These are phyloP conservation scores for Crypturellus undulatus DNA, from an alignment of 2,113 vertebrate genomes.

Conservation along the genomic window DNA sequence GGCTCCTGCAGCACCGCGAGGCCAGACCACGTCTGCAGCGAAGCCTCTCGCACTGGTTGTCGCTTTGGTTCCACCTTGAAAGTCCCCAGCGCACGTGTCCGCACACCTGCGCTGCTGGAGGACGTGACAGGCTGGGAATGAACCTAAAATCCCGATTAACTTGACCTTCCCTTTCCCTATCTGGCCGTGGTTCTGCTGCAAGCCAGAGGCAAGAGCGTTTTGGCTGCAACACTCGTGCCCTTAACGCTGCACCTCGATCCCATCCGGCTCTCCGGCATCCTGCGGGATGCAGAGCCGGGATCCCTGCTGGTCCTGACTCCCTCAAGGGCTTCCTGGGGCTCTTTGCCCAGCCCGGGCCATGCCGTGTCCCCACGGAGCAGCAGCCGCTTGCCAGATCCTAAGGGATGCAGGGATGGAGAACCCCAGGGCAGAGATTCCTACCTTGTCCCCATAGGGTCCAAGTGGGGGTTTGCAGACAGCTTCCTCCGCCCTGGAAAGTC, in stretches of 20 bases:
- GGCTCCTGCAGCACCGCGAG: neutral
- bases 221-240: neutral
- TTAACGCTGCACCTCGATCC: neutral
- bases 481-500: neutral
- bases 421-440: too few relatives aligned
- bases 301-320: neutral
- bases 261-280: neutral
- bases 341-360: neutral
- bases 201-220: neutral
- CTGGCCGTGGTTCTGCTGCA: neutral
- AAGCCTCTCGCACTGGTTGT: neutral
- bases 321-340: accelerated
- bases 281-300: accelerated
- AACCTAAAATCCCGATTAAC: conserved; percentile 2
- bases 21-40: neutral
- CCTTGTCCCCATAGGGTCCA: neutral
- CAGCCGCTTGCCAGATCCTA: neutral
- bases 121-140: neutral
- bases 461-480: neutral
- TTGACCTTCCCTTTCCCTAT: neutral
- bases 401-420: neutral
- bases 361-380: neutral
- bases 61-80: neutral
- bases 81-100: neutral
- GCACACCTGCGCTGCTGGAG: neutral